phyloP scores from a whole-genome alignment of 2,113 vertebrate genomes.

The Phyllopteryx taeniolatus region DNA sequence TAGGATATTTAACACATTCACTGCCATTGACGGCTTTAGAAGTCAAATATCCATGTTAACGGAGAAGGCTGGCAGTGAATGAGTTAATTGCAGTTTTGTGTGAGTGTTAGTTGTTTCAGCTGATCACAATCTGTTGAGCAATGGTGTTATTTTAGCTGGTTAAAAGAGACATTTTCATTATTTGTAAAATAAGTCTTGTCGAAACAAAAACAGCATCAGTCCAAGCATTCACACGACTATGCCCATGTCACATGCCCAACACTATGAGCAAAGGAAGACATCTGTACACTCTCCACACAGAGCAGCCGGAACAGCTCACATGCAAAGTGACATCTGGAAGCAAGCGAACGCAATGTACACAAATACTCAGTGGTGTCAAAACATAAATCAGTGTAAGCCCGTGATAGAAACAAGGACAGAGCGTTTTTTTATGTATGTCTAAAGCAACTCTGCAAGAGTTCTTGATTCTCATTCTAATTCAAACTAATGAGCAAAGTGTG shows the following conservation, averaged over 20 bases:
- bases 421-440: slow-evolving; percentile 1
- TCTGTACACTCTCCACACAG: background rate
- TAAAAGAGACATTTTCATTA: background rate
- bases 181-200: background rate
- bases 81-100: too few species aligned
- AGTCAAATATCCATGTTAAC: too few species aligned
- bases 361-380: slow-evolving; percentile 17
- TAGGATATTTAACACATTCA: too few species aligned
- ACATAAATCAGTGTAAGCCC: slow-evolving; percentile 10
- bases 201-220: background rate
- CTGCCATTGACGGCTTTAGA: too few species aligned
- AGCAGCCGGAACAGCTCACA: slow-evolving; percentile 14
- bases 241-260: slow-evolving; percentile 7
- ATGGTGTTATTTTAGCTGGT: background rate
- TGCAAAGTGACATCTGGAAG: slow-evolving; percentile 42
- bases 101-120: too few species aligned
- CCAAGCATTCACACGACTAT: background rate
- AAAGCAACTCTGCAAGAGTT: slow-evolving; percentile 21
- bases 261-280: slow-evolving; percentile 27
- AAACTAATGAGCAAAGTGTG: slow-evolving; percentile 13
- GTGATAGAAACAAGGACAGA: slow-evolving; percentile 9
- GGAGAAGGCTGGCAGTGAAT: too few species aligned
- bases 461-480: slow-evolving; percentile 30
- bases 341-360: slow-evolving; percentile 20
- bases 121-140: background rate